These are phyloP conservation scores for Sylvia borin DNA, from an alignment of 2,797 vertebrate genomes.

Conservation along the genomic window DNA sequence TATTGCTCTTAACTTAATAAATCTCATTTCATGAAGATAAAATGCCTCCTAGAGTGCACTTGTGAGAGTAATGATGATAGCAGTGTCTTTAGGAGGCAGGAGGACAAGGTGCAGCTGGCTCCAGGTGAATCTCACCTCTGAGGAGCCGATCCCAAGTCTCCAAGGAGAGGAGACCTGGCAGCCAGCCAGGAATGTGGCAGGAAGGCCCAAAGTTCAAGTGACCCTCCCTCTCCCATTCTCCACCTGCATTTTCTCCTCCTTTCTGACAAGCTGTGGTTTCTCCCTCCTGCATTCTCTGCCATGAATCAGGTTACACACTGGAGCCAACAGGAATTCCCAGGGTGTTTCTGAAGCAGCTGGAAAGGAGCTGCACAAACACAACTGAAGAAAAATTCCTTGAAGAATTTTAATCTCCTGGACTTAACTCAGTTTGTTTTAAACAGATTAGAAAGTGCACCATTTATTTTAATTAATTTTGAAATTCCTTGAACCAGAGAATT, in stretches of 20 bases:
- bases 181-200: background rate
- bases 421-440: background rate
- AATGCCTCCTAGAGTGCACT: constrained; percentile 29
- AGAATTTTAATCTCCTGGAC: background rate
- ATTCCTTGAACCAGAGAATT: background rate
- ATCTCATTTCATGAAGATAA: constrained; percentile 52
- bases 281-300: background rate
- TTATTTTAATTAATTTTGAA: background rate
- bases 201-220: background rate
- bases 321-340: background rate
- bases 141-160: background rate
- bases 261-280: background rate
- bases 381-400: background rate
- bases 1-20: constrained; percentile 45
- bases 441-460: background rate
- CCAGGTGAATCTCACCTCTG: background rate
- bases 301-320: background rate
- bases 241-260: background rate
- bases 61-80: background rate
- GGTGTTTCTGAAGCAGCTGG: background rate
- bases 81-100: background rate
- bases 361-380: background rate
- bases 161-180: background rate
- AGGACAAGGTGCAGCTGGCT: background rate
- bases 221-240: background rate